These are phyloP conservation scores for Apis dorsata DNA, from an alignment of 1,140 invertebrate species.

Conservation along the genomic window DNA sequence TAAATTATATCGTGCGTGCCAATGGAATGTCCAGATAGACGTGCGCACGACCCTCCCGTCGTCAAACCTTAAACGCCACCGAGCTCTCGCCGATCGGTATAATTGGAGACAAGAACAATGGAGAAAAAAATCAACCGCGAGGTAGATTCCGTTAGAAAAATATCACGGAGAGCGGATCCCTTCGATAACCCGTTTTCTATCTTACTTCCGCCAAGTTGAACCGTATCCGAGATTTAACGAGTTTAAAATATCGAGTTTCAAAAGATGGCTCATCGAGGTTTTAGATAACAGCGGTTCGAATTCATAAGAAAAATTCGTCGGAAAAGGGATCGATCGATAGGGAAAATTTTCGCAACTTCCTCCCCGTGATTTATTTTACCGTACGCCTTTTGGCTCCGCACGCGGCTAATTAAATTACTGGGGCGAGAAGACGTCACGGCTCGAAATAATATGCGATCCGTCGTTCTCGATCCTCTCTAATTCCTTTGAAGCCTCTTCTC, in stretches of 20 bases:
- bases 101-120: conserved; percentile 21
- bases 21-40: background rate
- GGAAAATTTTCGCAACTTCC: conserved; percentile 12
- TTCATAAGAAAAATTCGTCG: background rate
- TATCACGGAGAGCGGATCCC: too few species aligned
- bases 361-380: conserved; percentile 17
- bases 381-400: background rate
- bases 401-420: conserved; percentile 59
- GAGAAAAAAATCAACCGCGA: too few species aligned
- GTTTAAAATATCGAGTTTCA: background rate
- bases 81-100: background rate
- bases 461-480: conserved; percentile 47
- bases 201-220: too few species aligned
- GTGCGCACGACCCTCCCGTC: too few species aligned
- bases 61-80: background rate
- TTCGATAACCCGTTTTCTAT: too few species aligned
- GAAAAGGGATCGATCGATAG: background rate
- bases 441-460: conserved; percentile 44
- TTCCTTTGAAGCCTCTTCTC: conserved; percentile 33
- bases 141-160: too few species aligned
- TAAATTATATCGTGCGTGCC: background rate
- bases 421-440: conserved; percentile 32
- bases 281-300: background rate
- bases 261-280: background rate
- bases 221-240: too few species aligned